Evolutionary conservation across 2,888 invertebrate species (phyloP).

Genomic region (Neoaliturus tenellus): DNA sequence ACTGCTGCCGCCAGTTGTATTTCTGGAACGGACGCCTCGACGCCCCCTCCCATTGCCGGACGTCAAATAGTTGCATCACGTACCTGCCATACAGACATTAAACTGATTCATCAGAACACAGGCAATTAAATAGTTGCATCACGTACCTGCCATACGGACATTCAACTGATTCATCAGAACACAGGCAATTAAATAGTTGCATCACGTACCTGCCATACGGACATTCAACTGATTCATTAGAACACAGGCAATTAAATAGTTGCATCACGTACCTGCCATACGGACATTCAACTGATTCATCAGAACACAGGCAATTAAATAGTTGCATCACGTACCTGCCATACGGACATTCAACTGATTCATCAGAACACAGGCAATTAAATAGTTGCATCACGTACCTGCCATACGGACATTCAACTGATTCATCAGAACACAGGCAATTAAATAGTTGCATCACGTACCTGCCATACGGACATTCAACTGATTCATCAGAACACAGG

Average conservation of each 20-base stretch:
- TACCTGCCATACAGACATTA: not conserved
- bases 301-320: not conserved
- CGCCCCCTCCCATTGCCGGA: not conserved
- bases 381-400: not conserved
- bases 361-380: not conserved
- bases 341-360: too few relatives aligned
- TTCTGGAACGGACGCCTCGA: conserved; percentile 15
- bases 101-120: too few relatives aligned
- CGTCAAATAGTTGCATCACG: conserved; percentile 34
- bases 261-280: conserved; percentile 33
- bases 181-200: conserved; percentile 1
- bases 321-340: too few relatives aligned
- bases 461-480: too few relatives aligned
- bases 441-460: not conserved
- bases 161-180: too few relatives aligned
- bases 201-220: conserved; percentile 20
- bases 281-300: too few relatives aligned
- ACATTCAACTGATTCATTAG: too few relatives aligned
- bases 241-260: not conserved
- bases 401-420: too few relatives aligned
- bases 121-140: conserved; percentile 12
- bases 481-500: too few relatives aligned
- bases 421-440: too few relatives aligned
- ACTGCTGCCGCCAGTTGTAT: not conserved
- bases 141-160: conserved; percentile 3